Conservation (phyloP, 2,797 vertebrate species). For the Bovichtus variegatus region DNA sequence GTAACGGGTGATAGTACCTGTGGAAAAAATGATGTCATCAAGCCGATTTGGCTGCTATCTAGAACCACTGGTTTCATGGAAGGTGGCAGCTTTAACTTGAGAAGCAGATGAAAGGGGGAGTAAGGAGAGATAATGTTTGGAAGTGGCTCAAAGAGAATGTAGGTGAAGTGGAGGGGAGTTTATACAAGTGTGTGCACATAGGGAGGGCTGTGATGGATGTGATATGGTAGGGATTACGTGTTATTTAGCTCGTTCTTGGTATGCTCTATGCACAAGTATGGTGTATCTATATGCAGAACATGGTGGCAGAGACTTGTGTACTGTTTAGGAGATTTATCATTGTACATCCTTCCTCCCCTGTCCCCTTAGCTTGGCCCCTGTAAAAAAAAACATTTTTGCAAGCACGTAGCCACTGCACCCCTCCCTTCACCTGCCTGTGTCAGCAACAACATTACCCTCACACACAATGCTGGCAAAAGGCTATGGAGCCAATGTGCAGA, state of each 20-base stretch:
- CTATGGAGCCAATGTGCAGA: conserved; percentile 33
- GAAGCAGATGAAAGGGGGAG: conserved; percentile 6
- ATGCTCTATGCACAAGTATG: conserved; percentile 51
- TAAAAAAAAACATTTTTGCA: conserved; percentile 61
- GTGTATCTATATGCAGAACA: conserved; percentile 57
- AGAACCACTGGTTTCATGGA: conserved; percentile 46
- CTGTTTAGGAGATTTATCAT: conserved; percentile 49
- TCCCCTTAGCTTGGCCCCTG: conserved; percentile 39
- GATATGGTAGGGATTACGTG: conserved; percentile 53
- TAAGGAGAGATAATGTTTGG: conserved; percentile 39
- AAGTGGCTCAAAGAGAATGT: conserved; percentile 25
- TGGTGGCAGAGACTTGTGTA: conserved; percentile 34
- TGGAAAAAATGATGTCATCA: conserved; percentile 81
- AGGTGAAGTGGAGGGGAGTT: conserved; percentile 54
- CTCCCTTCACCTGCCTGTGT: conserved; percentile 55
- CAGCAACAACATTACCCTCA: conserved; percentile 48
- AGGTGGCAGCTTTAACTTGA: conserved; percentile 42
- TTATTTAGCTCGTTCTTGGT: conserved; percentile 48
- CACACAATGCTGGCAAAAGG: conserved; percentile 56
- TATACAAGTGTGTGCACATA: conserved; percentile 46
- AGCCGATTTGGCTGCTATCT: conserved; percentile 48
- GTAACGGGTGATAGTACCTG: conserved; percentile 73
- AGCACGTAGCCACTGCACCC: conserved; percentile 73
- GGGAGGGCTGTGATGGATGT: conserved; percentile 29
- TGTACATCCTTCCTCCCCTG: conserved; percentile 16